A percentile compares a stretch with the other conserved stretches of the same genome.
phyloP scores from a whole-genome alignment of 2,888 invertebrate genomes.

The Thera britannica region DNA sequence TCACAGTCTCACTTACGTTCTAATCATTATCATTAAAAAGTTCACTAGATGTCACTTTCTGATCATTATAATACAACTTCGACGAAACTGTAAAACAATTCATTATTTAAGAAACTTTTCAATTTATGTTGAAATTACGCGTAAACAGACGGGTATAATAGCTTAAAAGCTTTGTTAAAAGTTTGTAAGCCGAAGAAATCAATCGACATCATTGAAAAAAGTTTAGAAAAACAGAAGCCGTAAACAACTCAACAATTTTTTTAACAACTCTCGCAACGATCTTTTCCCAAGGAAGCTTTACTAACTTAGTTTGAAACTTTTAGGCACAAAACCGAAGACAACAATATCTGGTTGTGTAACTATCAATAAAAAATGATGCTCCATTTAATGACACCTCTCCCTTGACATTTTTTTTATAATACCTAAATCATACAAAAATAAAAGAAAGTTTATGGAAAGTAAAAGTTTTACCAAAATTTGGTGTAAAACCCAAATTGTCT shows the following conservation, averaged over 20 bases:
- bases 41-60: conserved; percentile 44
- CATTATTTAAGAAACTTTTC: conserved; percentile 31
- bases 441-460: not conserved
- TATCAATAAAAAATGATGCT: too few relatives aligned
- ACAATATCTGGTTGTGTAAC: not conserved
- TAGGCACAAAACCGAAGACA: conserved; percentile 3
- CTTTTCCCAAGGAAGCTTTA: conserved; percentile 26
- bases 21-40: conserved; percentile 49
- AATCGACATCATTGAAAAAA: conserved; percentile 41
- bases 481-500: too few relatives aligned
- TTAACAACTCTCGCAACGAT: conserved; percentile 19
- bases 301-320: conserved; percentile 19
- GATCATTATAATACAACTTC: conserved; percentile 32
- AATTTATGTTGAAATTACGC: conserved; percentile 14
- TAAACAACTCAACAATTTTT: conserved; percentile 26
- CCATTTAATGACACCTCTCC: not conserved
- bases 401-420: too few relatives aligned
- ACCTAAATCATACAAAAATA: not conserved
- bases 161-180: conserved; percentile 41
- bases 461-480: not conserved
- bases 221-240: conserved; percentile 35
- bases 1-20: conserved; percentile 57
- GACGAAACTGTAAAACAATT: conserved; percentile 34
- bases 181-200: conserved; percentile 43
- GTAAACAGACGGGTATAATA: conserved; percentile 6